Conservation (phyloP, 2,888 invertebrate genomes). For the Stenolophus ochropezus region DNA sequence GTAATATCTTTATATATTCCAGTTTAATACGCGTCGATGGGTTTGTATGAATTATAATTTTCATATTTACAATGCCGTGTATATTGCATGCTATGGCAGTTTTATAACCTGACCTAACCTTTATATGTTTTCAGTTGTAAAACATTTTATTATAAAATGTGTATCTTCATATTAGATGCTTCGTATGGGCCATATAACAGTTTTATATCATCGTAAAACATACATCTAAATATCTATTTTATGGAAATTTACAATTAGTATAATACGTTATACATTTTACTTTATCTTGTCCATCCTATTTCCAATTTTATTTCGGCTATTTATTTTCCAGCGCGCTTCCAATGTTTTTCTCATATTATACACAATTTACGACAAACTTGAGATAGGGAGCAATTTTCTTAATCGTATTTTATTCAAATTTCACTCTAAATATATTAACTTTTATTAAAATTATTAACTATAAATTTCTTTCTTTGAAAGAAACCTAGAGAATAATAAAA, state of each 20-base stretch:
- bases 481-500: no score
- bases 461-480: no score
- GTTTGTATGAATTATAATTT: conserved; percentile 32
- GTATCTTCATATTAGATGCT: conserved; percentile 46
- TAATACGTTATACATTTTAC: conserved; percentile 42
- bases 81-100: background rate
- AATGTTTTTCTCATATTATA: background rate
- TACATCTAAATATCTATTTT: conserved; percentile 36
- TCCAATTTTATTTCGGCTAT: conserved; percentile 2
- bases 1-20: conserved; percentile 31
- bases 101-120: conserved; percentile 8
- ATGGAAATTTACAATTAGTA: conserved; percentile 43
- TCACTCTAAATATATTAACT: no score
- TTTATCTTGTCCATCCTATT: conserved; percentile 16
- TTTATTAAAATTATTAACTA: no score
- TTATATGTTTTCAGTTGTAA: conserved; percentile 41
- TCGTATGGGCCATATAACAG: conserved; percentile 38
- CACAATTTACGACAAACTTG: background rate
- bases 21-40: conserved; percentile 7
- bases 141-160: conserved; percentile 54
- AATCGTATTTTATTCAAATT: no score
- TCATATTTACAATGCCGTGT: conserved; percentile 3
- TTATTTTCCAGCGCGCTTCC: background rate
- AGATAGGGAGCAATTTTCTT: no score
- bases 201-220: conserved; percentile 42